phyloP scores from a whole-genome alignment of 2,113 vertebrate genomes.

The Spheniscus mendiculus region DNA sequence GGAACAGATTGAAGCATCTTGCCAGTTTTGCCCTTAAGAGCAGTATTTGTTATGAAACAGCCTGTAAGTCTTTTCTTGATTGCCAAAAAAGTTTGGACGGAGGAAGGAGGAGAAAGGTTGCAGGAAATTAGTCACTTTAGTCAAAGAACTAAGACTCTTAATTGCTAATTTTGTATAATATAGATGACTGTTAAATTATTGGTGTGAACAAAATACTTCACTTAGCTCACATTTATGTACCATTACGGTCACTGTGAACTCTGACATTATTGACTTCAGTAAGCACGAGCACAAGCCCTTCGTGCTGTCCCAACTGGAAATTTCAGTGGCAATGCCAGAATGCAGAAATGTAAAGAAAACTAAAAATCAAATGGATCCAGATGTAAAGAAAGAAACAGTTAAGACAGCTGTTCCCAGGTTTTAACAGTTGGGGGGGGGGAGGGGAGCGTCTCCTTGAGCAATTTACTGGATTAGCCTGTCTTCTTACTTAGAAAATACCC shows the following conservation, averaged over 20 bases:
- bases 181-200: not conserved
- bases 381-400: not conserved
- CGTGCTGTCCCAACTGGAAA: not conserved
- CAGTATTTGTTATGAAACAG: not conserved
- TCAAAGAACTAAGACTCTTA: not conserved
- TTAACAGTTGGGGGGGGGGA: not conserved
- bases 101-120: conserved; percentile 37
- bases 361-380: not conserved
- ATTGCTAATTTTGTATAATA: not conserved
- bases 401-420: not conserved
- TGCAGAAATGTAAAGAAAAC: not conserved
- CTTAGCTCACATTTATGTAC: not conserved
- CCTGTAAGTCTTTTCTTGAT: not conserved
- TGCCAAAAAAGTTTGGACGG: conserved; percentile 10
- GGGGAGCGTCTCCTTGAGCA: not conserved
- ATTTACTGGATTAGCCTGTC: not conserved
- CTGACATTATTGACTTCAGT: not conserved
- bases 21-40: conserved; percentile 17
- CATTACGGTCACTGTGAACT: not conserved
- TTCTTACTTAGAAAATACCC: not conserved
- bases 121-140: conserved; percentile 35
- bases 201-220: not conserved
- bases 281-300: not conserved
- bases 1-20: not conserved
- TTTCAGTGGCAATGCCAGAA: not conserved